phyloP scores from a whole-genome alignment of 2,113 vertebrate species.

The Pleuronectes platessa region DNA sequence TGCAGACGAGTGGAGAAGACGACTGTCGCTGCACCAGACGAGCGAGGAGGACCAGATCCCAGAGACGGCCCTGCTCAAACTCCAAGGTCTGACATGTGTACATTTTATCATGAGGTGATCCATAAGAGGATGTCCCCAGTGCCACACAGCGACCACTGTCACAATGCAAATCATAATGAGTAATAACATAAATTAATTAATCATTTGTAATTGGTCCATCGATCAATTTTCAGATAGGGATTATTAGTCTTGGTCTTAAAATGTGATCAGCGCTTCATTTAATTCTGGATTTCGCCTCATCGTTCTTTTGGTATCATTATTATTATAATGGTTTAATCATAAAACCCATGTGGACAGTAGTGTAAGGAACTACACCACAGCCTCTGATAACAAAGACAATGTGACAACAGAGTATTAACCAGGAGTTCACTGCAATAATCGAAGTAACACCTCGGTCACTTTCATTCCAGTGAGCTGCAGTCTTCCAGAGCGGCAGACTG shows the following conservation, averaged over 20 bases:
- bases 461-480: conserved; percentile 86
- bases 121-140: not conserved
- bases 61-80: conserved; percentile 88
- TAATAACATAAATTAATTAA: no score
- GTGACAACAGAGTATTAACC: no score
- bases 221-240: no score
- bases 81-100: conserved; percentile 84
- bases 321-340: no score
- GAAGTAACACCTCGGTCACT: not conserved
- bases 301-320: no score
- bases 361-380: not conserved
- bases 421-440: not conserved
- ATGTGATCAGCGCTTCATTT: no score
- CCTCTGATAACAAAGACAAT: not conserved
- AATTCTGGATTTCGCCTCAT: no score
- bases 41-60: conserved; percentile 83
- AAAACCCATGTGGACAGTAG: not conserved
- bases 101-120: not conserved
- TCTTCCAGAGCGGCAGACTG: conserved; percentile 84
- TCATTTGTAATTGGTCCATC: no score
- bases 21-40: conserved; percentile 79
- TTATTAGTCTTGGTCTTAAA: not conserved
- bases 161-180: no score
- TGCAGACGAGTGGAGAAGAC: conserved; percentile 86
- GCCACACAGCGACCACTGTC: no score